Conservation (phyloP, 2,797 vertebrate species). For the Pangasius mekongensis region DNA sequence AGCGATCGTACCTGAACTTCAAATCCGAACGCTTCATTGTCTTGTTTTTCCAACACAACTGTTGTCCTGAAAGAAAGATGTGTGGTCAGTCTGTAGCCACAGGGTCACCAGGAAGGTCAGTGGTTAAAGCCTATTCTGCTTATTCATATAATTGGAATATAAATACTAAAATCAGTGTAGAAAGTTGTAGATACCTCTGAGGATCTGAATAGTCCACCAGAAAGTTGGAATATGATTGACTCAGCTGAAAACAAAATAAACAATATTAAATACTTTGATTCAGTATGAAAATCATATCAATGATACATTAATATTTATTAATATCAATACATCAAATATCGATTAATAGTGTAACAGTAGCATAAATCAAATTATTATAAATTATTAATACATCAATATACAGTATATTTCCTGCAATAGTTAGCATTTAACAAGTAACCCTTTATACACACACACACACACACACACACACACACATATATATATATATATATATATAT, state of each 20-base stretch:
- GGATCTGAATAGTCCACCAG: slow-evolving; percentile 81
- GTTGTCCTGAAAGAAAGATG: slow-evolving; percentile 65
- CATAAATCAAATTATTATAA: not conserved
- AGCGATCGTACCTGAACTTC: slow-evolving; percentile 88
- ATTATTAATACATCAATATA: not conserved
- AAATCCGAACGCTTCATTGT: slow-evolving; percentile 93
- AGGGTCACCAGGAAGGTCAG: not conserved
- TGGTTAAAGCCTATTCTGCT: not conserved
- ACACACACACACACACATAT: no score
- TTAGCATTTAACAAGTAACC: not conserved
- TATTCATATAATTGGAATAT: not conserved
- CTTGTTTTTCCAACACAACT: slow-evolving; percentile 81
- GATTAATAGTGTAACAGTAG: not conserved
- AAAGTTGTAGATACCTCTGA: slow-evolving; percentile 81
- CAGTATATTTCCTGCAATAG: not conserved
- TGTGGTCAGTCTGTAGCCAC: not conserved
- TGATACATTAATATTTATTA: no score
- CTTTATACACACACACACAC: no score
- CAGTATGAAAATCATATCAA: not conserved
- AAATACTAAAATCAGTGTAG: no score
- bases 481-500: no score
- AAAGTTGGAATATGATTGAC: slow-evolving; percentile 75
- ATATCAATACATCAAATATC: not conserved
- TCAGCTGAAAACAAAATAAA: slow-evolving; percentile 73
- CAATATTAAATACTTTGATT: not conserved